A percentile compares a stretch with the other conserved stretches of the same genome.
phyloP scores from a whole-genome alignment of 2,888 invertebrate species.

The Hesperia comma region DNA sequence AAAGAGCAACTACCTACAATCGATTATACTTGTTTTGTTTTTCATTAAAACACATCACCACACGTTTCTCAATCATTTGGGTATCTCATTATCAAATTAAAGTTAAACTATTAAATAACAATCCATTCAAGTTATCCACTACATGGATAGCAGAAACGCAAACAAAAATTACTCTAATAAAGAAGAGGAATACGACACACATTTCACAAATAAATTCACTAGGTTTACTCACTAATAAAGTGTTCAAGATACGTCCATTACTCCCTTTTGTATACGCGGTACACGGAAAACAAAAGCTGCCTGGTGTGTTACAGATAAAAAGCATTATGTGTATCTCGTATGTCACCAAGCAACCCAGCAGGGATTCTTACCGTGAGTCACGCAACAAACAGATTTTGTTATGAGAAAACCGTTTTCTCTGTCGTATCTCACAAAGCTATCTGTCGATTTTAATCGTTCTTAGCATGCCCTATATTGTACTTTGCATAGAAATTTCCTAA shows the following conservation, averaged over 20 bases:
- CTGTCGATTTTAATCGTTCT: neutral
- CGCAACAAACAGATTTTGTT: constrained; percentile 11
- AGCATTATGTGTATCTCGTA: constrained; percentile 11
- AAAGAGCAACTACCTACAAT: no score
- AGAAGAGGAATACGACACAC: neutral
- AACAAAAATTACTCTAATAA: no score
- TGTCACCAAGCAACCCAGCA: constrained; percentile 5
- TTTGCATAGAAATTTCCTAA: no score
- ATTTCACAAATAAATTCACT: constrained; percentile 1
- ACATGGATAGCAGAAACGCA: no score
- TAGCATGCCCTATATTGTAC: neutral
- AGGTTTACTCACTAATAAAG: neutral
- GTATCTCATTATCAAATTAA: no score
- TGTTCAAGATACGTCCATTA: constrained; percentile 3
- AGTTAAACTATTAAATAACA: no score
- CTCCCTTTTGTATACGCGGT: constrained; percentile 5
- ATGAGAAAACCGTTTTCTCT: constrained; percentile 2
- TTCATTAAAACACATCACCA: no score
- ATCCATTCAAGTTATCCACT: no score
- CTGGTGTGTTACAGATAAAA: constrained; percentile 15
- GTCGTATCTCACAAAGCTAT: neutral
- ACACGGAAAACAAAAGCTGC: constrained; percentile 12
- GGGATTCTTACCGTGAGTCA: constrained; percentile 1
- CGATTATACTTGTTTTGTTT: no score
- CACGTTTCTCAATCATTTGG: no score